These are phyloP conservation scores for Oncorhynchus masou DNA, from an alignment of 2,113 vertebrate species.

Conservation along the genomic window DNA sequence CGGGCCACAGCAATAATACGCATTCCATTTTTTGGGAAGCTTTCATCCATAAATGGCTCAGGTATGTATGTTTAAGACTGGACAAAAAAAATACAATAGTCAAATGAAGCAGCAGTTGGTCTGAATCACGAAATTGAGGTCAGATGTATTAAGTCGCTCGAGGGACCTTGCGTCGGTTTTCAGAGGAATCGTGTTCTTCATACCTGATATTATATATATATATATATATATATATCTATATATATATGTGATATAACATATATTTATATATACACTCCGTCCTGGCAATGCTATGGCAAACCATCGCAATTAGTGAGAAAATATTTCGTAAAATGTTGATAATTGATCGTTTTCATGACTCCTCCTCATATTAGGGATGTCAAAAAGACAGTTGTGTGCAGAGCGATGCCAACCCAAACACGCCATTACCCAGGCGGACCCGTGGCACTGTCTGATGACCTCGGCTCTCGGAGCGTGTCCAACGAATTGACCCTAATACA, in stretches of 20 bases:
- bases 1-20: no score
- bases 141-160: slow-evolving; percentile 62
- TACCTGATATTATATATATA: background rate
- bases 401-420: slow-evolving; percentile 64
- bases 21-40: background rate
- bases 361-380: slow-evolving; percentile 53
- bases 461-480: slow-evolving; percentile 18
- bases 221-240: background rate
- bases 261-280: slow-evolving; percentile 23
- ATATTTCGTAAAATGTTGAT: slow-evolving; percentile 32
- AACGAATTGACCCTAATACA: slow-evolving; percentile 41
- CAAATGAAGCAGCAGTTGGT: slow-evolving; percentile 50
- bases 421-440: slow-evolving; percentile 32
- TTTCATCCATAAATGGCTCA: slow-evolving; percentile 36
- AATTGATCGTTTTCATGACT: slow-evolving; percentile 17
- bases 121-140: slow-evolving; percentile 50
- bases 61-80: slow-evolving; percentile 40
- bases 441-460: slow-evolving; percentile 31
- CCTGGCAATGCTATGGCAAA: slow-evolving; percentile 12
- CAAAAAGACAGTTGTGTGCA: slow-evolving; percentile 50
- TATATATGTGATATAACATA: background rate
- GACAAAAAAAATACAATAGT: slow-evolving; percentile 45
- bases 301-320: slow-evolving; percentile 25
- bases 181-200: slow-evolving; percentile 47
- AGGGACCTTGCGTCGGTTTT: slow-evolving; percentile 35